A percentile compares a stretch with the other conserved stretches of the same genome.
These are phyloP conservation scores for Punctoribates punctum DNA, from an alignment of 2,888 invertebrate species.

Conservation along the genomic window DNA sequence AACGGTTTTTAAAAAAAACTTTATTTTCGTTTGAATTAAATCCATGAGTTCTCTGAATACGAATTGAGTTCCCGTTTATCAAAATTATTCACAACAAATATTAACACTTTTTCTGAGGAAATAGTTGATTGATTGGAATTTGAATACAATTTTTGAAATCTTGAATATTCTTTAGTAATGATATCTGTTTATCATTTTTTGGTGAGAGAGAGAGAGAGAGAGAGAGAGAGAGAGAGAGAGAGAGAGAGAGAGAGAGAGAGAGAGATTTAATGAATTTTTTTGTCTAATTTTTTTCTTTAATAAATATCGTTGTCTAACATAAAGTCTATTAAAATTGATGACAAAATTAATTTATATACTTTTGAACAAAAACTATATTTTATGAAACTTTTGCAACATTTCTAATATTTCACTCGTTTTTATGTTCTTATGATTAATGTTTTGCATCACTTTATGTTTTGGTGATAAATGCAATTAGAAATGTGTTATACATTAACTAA, in stretches of 20 bases:
- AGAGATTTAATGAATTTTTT: conserved; percentile 1
- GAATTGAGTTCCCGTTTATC: neutral
- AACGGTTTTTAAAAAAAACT: neutral
- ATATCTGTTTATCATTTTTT: too few relatives aligned
- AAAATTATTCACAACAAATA: conserved; percentile 7
- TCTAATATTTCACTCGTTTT: neutral
- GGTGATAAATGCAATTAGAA: conserved; percentile 19
- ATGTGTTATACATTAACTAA: conserved; percentile 16
- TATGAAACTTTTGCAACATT: neutral
- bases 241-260: neutral
- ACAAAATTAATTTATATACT: neutral
- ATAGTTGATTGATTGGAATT: neutral
- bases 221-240: neutral
- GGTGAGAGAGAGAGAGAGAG: neutral
- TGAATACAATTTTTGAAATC: neutral
- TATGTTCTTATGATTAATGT: neutral
- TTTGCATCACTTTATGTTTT: neutral
- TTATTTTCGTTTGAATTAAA: neutral
- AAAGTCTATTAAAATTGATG: neutral
- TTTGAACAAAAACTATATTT: neutral
- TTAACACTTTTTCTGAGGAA: neutral
- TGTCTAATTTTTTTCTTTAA: too few relatives aligned
- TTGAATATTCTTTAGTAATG: too few relatives aligned
- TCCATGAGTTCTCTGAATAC: neutral
- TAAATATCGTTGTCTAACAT: too few relatives aligned